Conservation (phyloP, 2,888 invertebrate species). For the Hipparchia sbordonii region DNA sequence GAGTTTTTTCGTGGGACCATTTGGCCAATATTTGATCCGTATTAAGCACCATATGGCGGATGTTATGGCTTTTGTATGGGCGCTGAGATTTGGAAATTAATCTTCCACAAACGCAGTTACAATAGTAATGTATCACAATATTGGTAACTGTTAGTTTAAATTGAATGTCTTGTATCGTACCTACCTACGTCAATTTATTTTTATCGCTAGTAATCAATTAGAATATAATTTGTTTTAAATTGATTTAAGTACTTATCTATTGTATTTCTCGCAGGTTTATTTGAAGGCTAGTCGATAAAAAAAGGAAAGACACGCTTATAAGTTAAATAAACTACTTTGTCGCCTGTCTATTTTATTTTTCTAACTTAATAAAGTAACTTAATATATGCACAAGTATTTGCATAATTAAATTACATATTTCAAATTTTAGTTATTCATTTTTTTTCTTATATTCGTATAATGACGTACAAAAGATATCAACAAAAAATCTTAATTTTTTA, state of each 20-base stretch:
- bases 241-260: too few species aligned
- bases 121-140: neutral
- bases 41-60: conserved; percentile 58
- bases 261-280: too few species aligned
- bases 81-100: conserved; percentile 40
- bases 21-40: conserved; percentile 47
- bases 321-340: too few species aligned
- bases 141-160: neutral
- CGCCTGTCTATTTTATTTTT: too few species aligned
- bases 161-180: conserved; percentile 2
- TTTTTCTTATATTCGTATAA: too few species aligned
- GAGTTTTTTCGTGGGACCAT: neutral
- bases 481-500: too few species aligned
- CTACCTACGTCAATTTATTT: neutral
- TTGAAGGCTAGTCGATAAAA: neutral
- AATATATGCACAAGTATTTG: too few species aligned
- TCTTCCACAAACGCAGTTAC: conserved; percentile 15
- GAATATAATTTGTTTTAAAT: too few species aligned
- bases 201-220: neutral
- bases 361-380: too few species aligned
- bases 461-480: too few species aligned
- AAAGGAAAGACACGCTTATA: neutral
- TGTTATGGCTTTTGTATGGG: conserved; percentile 57
- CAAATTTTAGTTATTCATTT: too few species aligned
- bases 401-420: too few species aligned